Evolutionary conservation across 23 tunicate genomes (phyloP).

Genomic region (Halocynthia aurantium): DNA sequence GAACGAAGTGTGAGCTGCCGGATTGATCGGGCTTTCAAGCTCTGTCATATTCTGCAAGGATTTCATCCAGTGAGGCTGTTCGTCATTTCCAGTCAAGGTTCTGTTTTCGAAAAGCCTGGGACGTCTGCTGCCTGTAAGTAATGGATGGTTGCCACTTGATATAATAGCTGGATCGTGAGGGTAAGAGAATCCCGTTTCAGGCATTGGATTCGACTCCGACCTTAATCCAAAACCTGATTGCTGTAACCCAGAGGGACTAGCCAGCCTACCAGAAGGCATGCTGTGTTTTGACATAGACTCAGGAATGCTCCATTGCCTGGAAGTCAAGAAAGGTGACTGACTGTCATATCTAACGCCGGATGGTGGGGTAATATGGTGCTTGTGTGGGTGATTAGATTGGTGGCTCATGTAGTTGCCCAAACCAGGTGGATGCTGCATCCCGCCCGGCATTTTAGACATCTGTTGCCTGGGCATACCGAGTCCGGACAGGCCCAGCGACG

Average conservation of each 20-base stretch:
- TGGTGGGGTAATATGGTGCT: constrained; percentile 13
- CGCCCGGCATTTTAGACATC: not conserved
- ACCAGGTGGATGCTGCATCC: constrained; percentile 21
- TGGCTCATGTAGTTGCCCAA: constrained; percentile 2
- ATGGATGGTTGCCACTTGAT: constrained; percentile 25
- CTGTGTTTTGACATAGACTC: constrained; percentile 14
- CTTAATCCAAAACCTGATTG: constrained; percentile 6
- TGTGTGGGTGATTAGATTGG: not conserved
- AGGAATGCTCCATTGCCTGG: constrained; percentile 9
- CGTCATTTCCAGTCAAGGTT: constrained; percentile 22
- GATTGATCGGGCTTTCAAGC: constrained; percentile 35
- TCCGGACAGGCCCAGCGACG: constrained; percentile 15
- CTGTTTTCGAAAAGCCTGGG: constrained; percentile 12
- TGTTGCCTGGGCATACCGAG: constrained; percentile 10
- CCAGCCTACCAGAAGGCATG: constrained; percentile 15
- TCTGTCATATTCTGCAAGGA: constrained; percentile 69
- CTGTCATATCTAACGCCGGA: not conserved
- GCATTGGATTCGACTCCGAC: constrained; percentile 13
- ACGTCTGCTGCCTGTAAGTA: constrained; percentile 11
- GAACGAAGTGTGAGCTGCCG: not conserved
- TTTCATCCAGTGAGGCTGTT: constrained; percentile 90
- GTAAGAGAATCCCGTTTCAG: constrained; percentile 10
- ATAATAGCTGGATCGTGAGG: constrained; percentile 80
- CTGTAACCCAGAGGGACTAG: constrained; percentile 10
- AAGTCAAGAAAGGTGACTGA: not conserved